phyloP scores from a whole-genome alignment of 2,797 vertebrate species.

The Enoplosus armatus region DNA sequence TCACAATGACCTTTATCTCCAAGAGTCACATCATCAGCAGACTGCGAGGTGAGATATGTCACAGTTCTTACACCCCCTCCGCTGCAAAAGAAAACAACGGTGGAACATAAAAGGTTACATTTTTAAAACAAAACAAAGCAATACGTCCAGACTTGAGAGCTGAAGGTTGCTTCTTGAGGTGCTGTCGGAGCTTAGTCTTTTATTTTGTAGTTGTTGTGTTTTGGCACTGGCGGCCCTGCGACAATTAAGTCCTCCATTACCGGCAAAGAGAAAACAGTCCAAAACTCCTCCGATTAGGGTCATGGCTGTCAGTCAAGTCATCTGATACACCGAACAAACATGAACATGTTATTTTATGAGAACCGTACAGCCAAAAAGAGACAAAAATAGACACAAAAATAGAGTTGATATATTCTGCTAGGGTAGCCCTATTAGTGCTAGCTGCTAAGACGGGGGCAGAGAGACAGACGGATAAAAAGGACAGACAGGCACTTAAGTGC shows the following conservation, averaged over 20 bases:
- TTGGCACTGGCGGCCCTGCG: slow-evolving; percentile 71
- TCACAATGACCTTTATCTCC: slow-evolving; percentile 63
- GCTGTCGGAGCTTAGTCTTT: slow-evolving; percentile 44
- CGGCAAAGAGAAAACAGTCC: slow-evolving; percentile 45
- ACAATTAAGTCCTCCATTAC: slow-evolving; percentile 53
- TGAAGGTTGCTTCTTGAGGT: slow-evolving; percentile 66
- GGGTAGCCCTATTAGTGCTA: slow-evolving; percentile 75
- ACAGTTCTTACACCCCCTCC: slow-evolving; percentile 18
- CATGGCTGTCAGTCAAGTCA: slow-evolving; percentile 58
- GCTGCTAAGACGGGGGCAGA: slow-evolving; percentile 65
- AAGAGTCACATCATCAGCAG: slow-evolving; percentile 52
- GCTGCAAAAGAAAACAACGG: slow-evolving; percentile 45
- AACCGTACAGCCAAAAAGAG: slow-evolving; percentile 75
- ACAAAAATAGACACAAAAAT: slow-evolving; percentile 76
- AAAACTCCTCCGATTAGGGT: slow-evolving; percentile 47
- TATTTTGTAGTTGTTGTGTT: slow-evolving; percentile 55
- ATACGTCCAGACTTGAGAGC: slow-evolving; percentile 56
- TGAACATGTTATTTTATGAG: slow-evolving; percentile 59
- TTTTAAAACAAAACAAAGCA: slow-evolving; percentile 61
- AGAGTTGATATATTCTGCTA: slow-evolving; percentile 70
- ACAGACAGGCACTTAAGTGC: slow-evolving; percentile 83
- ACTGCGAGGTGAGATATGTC: slow-evolving; percentile 61
- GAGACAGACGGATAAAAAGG: slow-evolving; percentile 51
- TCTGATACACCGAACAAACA: slow-evolving; percentile 63
- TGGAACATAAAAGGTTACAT: slow-evolving; percentile 51